Conservation (phyloP, 1,140 invertebrate species). For the Drosophila sturtevanti region DNA sequence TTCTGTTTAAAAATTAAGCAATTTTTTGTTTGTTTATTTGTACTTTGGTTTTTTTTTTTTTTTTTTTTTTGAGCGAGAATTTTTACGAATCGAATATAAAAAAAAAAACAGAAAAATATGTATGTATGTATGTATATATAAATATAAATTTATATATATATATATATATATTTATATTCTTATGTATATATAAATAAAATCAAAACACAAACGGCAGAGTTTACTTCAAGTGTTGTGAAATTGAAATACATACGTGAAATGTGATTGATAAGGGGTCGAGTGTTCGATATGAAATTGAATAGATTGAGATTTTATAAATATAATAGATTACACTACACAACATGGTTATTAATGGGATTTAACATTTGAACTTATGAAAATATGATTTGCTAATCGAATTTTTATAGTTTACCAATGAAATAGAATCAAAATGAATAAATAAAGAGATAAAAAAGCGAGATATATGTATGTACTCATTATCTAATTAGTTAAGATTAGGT, state of each 20-base stretch:
- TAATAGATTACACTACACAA: neutral
- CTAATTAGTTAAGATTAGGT: too few relatives aligned
- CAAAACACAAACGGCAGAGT: neutral
- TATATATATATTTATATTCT: too few relatives aligned
- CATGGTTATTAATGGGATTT: neutral
- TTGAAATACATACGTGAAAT: neutral
- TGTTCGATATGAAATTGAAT: neutral
- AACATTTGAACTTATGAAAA: too few relatives aligned
- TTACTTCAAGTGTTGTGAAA: conserved; percentile 2
- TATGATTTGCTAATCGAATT: too few relatives aligned
- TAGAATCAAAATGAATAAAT: too few relatives aligned
- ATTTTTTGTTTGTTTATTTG: neutral
- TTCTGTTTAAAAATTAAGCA: conserved; percentile 12
- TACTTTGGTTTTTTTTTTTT: neutral
- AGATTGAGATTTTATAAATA: neutral
- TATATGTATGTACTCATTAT: too few relatives aligned
- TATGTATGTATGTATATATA: neutral
- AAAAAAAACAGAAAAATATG: neutral
- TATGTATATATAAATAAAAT: neutral
- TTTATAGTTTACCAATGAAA: too few relatives aligned
- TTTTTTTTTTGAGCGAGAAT: neutral
- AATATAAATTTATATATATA: neutral
- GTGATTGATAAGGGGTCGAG: neutral
- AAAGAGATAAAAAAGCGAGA: too few relatives aligned
- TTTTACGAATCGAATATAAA: neutral